Percentiles rank a stretch among this genome's conserved stretches.
Conservation (phyloP, 2,113 vertebrate species). For the Rhinopomastus cyanomelas region DNA sequence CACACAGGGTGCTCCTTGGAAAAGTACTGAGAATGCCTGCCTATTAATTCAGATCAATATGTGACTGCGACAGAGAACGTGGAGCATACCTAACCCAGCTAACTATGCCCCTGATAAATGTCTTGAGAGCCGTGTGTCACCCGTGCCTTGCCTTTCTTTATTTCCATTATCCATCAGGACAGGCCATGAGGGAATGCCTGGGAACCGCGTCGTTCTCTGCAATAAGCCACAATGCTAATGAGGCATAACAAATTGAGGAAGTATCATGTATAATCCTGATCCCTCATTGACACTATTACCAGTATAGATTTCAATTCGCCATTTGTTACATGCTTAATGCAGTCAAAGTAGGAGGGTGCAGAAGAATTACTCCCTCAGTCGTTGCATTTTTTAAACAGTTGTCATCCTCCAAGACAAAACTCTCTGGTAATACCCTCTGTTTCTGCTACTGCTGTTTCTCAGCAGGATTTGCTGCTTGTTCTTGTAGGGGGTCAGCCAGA, state of each 20-base stretch:
- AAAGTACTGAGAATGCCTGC: not conserved
- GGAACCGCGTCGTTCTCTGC: conserved; percentile 53
- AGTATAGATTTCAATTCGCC: conserved; percentile 65
- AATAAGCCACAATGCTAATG: conserved; percentile 77
- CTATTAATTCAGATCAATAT: conserved; percentile 60
- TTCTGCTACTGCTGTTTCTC: conserved; percentile 72
- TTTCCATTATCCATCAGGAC: conserved; percentile 76
- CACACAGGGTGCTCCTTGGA: not conserved
- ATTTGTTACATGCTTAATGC: conserved; percentile 70
- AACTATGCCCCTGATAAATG: conserved; percentile 69
- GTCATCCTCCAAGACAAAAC: conserved; percentile 68
- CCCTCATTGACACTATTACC: conserved; percentile 79
- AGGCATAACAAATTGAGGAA: conserved; percentile 78
- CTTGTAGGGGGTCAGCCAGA: conserved; percentile 76
- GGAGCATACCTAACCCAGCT: conserved; percentile 57
- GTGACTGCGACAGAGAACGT: conserved; percentile 8
- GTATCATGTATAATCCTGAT: conserved; percentile 79
- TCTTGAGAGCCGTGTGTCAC: conserved; percentile 38
- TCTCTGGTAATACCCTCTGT: conserved; percentile 54
- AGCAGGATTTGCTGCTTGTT: conserved; percentile 71
- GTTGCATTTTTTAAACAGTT: conserved; percentile 67
- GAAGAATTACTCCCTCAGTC: conserved; percentile 52
- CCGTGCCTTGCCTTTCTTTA: conserved; percentile 62
- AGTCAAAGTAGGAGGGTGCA: conserved; percentile 59
- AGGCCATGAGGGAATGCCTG: conserved; percentile 71